Evolutionary conservation across 2,888 invertebrate genomes (phyloP), one percentile per base, ranked within the genome.

Genomic region (Allophyes oxyacanthae): DNA sequence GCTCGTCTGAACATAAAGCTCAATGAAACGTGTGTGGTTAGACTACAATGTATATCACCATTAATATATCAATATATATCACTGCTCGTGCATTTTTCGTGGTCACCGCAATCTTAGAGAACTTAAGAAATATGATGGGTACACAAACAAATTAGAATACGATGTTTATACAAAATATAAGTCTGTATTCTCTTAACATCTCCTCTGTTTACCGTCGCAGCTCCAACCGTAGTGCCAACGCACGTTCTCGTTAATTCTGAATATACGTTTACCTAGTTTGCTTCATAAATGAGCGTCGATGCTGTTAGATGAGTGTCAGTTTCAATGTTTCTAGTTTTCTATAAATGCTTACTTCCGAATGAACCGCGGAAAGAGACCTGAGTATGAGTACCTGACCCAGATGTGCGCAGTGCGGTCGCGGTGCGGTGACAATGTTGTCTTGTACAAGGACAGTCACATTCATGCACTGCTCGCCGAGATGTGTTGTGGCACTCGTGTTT

Each of bases 371-470:
- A 84, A 79, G 80, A 76, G 75, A 75, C 54, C n/a, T n/a, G n/a
- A n/a, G 4, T 20, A 20, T 20, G 20, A 20, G 20, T 20, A 20
- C 20, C 71, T 83, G 85, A 85, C 80, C 83, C 81, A 84, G 79
- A 81, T 85, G 81, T 76, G 68, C 72, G 75, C 74, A 69, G 78
- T 78, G 77, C 64, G 64, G 44, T 46, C 63, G 68, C 65, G 61
- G 81, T 75, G 67, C 73, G 66, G 82, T 78, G 76, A 79, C 80
- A 74, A 79, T 83, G 86, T 83, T 71, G 84, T 74, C 78, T 79
- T 64, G 76, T 74, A 78, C 92, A 92, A 91, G 91, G 91, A 88
- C 90, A 83, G 82, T 83, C 78, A 80, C 90, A 91, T 90, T 90
- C 86, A 86, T 86, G 80, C 80, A 77, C 83, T 76, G 78, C 73